These are phyloP conservation scores for Xiphophorus couchianus DNA, from an alignment of 2,113 vertebrate species.

Conservation along the genomic window DNA sequence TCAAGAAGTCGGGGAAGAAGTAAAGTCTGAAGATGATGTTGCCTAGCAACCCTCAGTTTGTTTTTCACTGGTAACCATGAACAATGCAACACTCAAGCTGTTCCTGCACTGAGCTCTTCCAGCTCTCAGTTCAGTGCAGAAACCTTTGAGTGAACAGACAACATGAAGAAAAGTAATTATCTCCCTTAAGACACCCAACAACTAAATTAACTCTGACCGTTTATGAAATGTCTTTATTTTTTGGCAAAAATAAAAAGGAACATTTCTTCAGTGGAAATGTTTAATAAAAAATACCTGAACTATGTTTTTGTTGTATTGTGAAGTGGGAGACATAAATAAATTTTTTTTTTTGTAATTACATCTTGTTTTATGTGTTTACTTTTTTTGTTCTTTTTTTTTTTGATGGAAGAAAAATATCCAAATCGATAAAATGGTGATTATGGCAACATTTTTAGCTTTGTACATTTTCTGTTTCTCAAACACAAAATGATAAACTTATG, in stretches of 20 bases:
- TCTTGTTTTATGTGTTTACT: background rate
- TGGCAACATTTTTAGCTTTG: background rate
- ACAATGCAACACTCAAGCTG: background rate
- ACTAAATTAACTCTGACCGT: constrained; percentile 13
- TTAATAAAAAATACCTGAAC: background rate
- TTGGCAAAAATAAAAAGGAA: constrained; percentile 1
- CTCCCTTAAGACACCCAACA: background rate
- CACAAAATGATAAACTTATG: too few relatives aligned
- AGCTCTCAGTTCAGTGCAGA: background rate
- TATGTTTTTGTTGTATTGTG: constrained; percentile 44
- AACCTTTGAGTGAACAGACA: background rate
- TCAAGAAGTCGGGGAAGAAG: constrained; percentile 98
- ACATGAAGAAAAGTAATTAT: background rate
- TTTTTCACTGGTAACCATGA: constrained; percentile 12
- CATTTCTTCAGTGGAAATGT: background rate
- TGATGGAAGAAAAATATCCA: background rate
- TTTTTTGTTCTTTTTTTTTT: background rate
- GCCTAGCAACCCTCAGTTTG: constrained; percentile 2
- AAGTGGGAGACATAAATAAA: constrained; percentile 68
- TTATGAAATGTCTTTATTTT: background rate
- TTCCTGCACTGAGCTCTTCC: background rate
- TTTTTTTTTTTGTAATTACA: constrained; percentile 68
- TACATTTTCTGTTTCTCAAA: background rate
- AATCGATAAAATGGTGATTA: background rate
- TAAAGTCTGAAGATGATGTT: constrained; percentile 64